phyloP scores from a whole-genome alignment of 35 echinoderm and acorn worm genomes.

The Ophiothrix spiculata region DNA sequence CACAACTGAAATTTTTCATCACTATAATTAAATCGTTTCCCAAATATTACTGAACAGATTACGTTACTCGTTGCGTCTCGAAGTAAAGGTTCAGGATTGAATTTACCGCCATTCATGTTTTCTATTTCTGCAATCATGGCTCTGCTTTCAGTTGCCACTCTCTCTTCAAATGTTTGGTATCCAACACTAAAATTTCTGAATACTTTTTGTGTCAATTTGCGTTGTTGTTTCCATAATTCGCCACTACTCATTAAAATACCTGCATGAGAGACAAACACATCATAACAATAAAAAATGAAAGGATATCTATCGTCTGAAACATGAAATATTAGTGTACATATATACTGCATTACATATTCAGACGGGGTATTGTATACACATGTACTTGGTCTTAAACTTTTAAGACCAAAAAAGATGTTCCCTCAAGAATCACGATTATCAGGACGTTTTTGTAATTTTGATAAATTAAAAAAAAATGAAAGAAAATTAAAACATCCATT shows the following conservation, averaged over 20 bases:
- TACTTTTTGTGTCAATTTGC: conserved; percentile 46
- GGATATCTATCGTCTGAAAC: too few species aligned
- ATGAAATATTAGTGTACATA: too few species aligned
- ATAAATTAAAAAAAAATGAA: too few species aligned
- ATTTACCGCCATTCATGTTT: conserved; percentile 1
- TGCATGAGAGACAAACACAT: not conserved
- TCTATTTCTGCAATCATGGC: conserved; percentile 26
- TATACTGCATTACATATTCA: too few species aligned
- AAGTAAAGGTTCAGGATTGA: conserved; percentile 37
- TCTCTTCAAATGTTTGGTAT: conserved; percentile 40
- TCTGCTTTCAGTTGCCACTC: conserved; percentile 33
- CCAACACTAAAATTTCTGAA: conserved; percentile 69
- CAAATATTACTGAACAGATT: conserved; percentile 14
- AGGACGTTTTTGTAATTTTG: too few species aligned
- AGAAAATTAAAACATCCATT: too few species aligned
- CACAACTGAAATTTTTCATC: conserved; percentile 6
- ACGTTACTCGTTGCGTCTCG: conserved; percentile 39
- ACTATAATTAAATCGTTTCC: not conserved
- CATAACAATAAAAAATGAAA: too few species aligned
- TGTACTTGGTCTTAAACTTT: too few species aligned
- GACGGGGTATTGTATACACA: too few species aligned
- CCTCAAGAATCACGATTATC: too few species aligned
- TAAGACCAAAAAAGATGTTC: too few species aligned
- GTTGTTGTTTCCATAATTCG: conserved; percentile 43
- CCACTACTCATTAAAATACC: not conserved